Conservation (phyloP, 35 echinoderm and acorn worm genomes). For the Apostichopus japonicus region DNA sequence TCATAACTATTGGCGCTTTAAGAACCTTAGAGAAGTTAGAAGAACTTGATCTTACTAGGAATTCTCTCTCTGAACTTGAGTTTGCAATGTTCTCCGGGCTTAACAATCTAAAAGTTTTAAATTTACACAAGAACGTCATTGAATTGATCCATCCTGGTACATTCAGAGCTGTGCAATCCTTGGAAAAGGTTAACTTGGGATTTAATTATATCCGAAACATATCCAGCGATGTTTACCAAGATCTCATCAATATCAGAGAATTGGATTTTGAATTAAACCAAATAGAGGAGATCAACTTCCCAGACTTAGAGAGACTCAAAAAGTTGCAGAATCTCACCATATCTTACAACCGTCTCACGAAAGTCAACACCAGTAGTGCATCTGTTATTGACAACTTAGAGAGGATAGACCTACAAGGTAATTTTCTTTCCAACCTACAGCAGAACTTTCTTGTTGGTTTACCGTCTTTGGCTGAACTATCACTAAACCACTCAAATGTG, state of each 20-base stretch:
- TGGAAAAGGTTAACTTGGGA: constrained; percentile 33
- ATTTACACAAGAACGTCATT: constrained; percentile 47
- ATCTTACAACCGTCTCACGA: constrained; percentile 33
- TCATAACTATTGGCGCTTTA: constrained; percentile 22
- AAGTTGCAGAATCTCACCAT: neutral
- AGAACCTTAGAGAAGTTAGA: constrained; percentile 5
- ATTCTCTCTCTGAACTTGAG: constrained; percentile 20
- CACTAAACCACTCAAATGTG: neutral
- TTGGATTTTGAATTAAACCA: constrained; percentile 36
- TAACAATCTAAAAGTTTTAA: constrained; percentile 25
- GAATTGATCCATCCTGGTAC: constrained; percentile 23
- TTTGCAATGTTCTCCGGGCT: constrained; percentile 41
- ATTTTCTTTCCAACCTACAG: constrained; percentile 6
- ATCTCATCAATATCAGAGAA: constrained; percentile 7
- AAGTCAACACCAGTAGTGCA: constrained; percentile 1
- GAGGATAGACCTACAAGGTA: constrained; percentile 17
- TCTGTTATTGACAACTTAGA: constrained; percentile 1
- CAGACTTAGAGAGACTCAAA: constrained; percentile 27
- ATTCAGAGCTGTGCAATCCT: constrained; percentile 4
- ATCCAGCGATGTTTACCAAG: constrained; percentile 8
- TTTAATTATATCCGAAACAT: constrained; percentile 27
- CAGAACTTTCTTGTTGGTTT: neutral
- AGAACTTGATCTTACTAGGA: constrained; percentile 44
- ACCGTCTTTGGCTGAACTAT: constrained; percentile 13
- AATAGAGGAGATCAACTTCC: constrained; percentile 17